phyloP scores from a whole-genome alignment of 2,888 invertebrate genomes.

The Mimas tiliae region DNA sequence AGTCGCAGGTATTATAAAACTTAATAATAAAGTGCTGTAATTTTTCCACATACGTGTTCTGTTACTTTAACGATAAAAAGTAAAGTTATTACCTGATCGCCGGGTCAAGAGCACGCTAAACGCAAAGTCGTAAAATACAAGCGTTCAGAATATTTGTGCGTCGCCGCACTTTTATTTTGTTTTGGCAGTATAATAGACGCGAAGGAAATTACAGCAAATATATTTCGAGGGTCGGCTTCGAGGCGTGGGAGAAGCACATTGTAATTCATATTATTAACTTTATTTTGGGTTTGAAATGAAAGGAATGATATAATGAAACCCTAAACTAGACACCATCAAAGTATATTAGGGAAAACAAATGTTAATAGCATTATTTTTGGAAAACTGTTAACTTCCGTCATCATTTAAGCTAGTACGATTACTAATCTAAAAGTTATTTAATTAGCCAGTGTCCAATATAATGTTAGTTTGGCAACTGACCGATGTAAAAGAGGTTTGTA shows the following conservation, averaged over 20 bases:
- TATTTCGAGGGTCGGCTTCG: constrained; percentile 18
- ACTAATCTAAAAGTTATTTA: no score
- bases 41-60: constrained; percentile 6
- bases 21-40: not conserved
- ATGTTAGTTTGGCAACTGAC: not conserved
- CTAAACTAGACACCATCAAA: not conserved
- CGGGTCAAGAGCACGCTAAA: constrained; percentile 21
- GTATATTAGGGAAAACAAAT: not conserved
- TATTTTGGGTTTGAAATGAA: constrained; percentile 13
- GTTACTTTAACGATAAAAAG: constrained; percentile 14
- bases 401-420: not conserved
- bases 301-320: constrained; percentile 17
- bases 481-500: constrained; percentile 42
- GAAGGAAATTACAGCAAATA: constrained; percentile 23
- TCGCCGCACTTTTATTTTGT: constrained; percentile 22
- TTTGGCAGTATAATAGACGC: constrained; percentile 22
- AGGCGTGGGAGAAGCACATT: constrained; percentile 17
- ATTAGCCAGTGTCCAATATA: not conserved
- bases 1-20: not conserved
- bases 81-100: constrained; percentile 22
- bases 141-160: constrained; percentile 23
- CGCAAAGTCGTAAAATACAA: constrained; percentile 22
- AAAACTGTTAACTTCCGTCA: not conserved
- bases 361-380: not conserved
- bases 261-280: constrained; percentile 19